Base-by-base conservation (phyloP, 2,888 invertebrate species). In the Drosophila pullipes region DNA sequence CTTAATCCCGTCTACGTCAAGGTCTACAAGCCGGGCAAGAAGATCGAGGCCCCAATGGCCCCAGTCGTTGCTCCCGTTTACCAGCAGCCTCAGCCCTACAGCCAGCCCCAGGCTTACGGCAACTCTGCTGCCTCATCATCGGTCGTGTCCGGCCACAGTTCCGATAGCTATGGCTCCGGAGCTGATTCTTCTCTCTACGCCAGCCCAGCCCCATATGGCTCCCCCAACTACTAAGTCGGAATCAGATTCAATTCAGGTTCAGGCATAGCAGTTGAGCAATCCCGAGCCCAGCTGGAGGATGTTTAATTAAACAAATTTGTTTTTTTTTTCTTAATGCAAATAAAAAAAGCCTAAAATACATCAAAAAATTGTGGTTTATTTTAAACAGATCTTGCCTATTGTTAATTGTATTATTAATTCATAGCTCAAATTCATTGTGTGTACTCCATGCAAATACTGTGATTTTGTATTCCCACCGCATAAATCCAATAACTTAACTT, bases 1-100 rank as follows among this genome's bases (percentile, higher is more conserved):
- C 84, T 93, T 30, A 92, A 92, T 58, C 93, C 93, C 49, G 93
- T 93, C 70, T 93, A 93, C 82, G 93, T 93, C 3, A 92, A 93
- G 81, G 93, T 93, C 61, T 92, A 92, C 87, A 92, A 93, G 73
- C 92, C 93, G 31, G 93, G 92, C 88, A 92, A 92, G 86, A 91
- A 91, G 68, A 88, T 92, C 47, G 88, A 91, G 69, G 85, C 89
- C 16, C 91, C 91, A 0, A 53, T 89, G 58, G 85, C 87, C 30
- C 91, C 91, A 31, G 89, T 91, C 55, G 85, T 89, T n/a, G 84
- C 83, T 5, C 85, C 91, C 60, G 78, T 71, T 67, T 91, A 91
- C 70, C 77, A 66, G 37, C 84, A 90, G 67, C 77, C 62, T 13
- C 74, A 78, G 49, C 60, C 62, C 1, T 74, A 84, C 33, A 70